Evolutionary conservation across 2,113 vertebrate species (phyloP).

Genomic region (Thryonomys swinderianus): DNA sequence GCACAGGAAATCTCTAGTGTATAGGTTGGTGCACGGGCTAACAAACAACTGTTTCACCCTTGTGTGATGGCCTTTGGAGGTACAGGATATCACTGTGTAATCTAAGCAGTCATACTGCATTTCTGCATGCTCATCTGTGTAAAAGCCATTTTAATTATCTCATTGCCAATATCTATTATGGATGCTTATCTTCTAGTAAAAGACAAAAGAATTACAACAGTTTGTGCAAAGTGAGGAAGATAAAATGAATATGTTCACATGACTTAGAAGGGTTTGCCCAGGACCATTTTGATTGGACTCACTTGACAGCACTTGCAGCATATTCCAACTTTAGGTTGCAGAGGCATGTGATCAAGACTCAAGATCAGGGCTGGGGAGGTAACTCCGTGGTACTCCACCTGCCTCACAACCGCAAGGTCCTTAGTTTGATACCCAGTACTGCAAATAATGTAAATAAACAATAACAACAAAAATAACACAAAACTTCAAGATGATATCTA

Average conservation of each 20-base stretch:
- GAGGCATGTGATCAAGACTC: not conserved
- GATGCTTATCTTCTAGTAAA: slow-evolving; percentile 45
- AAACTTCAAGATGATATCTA: not conserved
- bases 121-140: slow-evolving; percentile 23
- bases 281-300: slow-evolving; percentile 31
- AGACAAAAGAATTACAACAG: slow-evolving; percentile 54
- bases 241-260: slow-evolving; percentile 52
- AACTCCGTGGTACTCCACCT: too few relatives aligned
- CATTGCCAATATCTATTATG: not conserved
- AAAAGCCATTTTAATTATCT: not conserved
- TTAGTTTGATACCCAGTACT: too few relatives aligned
- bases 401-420: too few relatives aligned
- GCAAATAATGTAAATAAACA: too few relatives aligned
- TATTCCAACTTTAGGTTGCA: slow-evolving; percentile 19
- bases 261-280: slow-evolving; percentile 29
- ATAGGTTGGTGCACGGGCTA: not conserved
- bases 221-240: slow-evolving; percentile 42
- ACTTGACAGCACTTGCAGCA: not conserved
- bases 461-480: too few relatives aligned
- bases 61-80: not conserved
- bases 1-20: not conserved
- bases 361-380: not conserved
- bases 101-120: not conserved
- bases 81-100: not conserved
- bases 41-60: not conserved